Evolutionary conservation across 2,888 invertebrate species (phyloP), one percentile per base, ranked within the genome.

Genomic region (Drosophila testacea): DNA sequence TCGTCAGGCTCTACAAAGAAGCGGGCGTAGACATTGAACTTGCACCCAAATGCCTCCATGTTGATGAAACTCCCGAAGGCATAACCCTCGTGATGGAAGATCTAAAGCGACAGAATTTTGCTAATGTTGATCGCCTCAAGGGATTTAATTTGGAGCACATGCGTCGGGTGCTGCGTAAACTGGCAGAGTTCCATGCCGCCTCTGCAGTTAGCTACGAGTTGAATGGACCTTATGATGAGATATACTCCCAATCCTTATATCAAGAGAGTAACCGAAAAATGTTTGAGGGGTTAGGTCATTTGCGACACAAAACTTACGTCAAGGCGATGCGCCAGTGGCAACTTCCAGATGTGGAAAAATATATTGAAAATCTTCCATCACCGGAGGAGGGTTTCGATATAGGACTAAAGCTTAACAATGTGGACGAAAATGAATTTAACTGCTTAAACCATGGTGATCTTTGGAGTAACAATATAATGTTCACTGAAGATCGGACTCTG

Each of bases 401-500:
- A 2, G 78, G 63, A 0, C 0, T 81, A 1, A 22, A 41, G 0
- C 27, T 84, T 9, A 86, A 79, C 28, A 9, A 30, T 4, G 59
- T 69, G 1, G 76, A 88, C 22, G 83, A 82, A 0, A 65, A 50
- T 5, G 88, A 82, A n/a, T 90, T 91, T 11, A 89, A 88, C 71
- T 88, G 88, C 2, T 67, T 91, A 0, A 91, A 91, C 73, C 92
- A 91, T 65, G 92, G 92, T 0, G 92, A 91, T 61, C 71, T 80
- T 2, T 91, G 91, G 92, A 70, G 80, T 10, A 91, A 91, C 55
- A 91, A 91, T 41, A 85, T 91, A 0, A 91, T 91, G 91, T 90
- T 91, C 55, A 73, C 70, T 1, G 79, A 77, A 0, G 61, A 72
- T 6, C 83, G 90, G 7, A 77, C 88, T 0, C 47, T 84, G 0